Conservation (phyloP, 1,140 invertebrate genomes). For the Antheraea pernyi region DNA sequence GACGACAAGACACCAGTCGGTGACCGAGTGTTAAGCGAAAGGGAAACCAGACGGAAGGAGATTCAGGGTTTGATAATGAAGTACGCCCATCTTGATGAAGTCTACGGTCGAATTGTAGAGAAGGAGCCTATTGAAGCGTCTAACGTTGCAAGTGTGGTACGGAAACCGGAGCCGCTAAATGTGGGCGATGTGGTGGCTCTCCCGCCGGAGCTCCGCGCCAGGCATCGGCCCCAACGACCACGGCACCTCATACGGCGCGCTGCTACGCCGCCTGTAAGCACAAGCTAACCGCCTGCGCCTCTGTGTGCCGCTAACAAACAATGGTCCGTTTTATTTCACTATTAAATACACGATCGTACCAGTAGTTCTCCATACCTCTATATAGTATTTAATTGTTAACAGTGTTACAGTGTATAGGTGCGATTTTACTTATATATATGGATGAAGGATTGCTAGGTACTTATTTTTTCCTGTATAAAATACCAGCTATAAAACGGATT, state of each 20-base stretch:
- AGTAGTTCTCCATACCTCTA: no score
- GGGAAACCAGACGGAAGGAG: slow-evolving; percentile 88
- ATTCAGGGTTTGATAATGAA: slow-evolving; percentile 89
- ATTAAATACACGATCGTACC: no score
- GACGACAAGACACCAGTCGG: slow-evolving; percentile 78
- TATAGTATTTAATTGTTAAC: no score
- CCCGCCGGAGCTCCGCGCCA: slow-evolving; percentile 65
- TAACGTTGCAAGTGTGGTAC: slow-evolving; percentile 28
- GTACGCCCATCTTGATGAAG: slow-evolving; percentile 86
- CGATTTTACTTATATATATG: no score
- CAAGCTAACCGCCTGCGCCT: slow-evolving; percentile 66
- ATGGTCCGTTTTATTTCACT: slow-evolving; percentile 56
- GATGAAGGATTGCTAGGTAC: no score
- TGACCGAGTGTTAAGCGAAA: slow-evolving; percentile 81
- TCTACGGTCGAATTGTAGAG: slow-evolving; percentile 75
- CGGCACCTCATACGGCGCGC: slow-evolving; percentile 62
- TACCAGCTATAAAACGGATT: no score
- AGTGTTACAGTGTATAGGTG: not conserved
- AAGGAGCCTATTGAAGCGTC: slow-evolving; percentile 47
- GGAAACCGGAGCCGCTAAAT: slow-evolving; percentile 62
- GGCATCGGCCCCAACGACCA: slow-evolving; percentile 64
- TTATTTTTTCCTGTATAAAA: no score
- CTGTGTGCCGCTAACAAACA: slow-evolving; percentile 69
- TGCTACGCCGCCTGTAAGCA: slow-evolving; percentile 80
- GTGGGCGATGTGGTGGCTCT: slow-evolving; percentile 61